Conservation (phyloP, 2,797 vertebrate species). For the Bufotes viridis region DNA sequence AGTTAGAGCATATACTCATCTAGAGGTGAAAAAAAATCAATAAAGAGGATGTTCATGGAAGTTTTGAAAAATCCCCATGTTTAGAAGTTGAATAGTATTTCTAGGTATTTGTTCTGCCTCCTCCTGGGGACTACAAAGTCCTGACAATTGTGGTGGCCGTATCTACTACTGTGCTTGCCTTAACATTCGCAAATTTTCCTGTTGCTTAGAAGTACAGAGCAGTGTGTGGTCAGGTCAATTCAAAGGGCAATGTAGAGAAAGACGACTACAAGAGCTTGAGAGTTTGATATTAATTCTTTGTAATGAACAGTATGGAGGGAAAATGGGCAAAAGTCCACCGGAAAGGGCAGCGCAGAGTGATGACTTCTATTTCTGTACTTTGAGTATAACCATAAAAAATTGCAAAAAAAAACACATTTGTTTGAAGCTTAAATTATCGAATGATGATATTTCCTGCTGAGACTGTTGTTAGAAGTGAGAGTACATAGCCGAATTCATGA, state of each 20-base stretch:
- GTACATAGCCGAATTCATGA: not conserved
- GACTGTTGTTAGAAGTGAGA: not conserved
- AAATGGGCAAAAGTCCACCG: not conserved
- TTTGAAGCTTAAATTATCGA: conserved; percentile 1
- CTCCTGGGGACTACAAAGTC: conserved; percentile 9
- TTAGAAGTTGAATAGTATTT: conserved; percentile 1
- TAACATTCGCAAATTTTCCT: conserved; percentile 16
- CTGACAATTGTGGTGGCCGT: not conserved
- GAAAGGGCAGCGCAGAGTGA: conserved; percentile 25
- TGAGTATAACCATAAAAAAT: not conserved
- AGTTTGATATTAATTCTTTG: conserved; percentile 52
- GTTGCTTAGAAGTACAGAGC: conserved; percentile 1
- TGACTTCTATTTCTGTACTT: not conserved
- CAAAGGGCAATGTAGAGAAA: conserved; percentile 11
- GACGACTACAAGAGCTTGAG: not conserved
- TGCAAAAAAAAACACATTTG: not conserved
- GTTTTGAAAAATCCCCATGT: not conserved
- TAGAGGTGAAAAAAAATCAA: not conserved
- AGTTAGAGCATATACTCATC: not conserved
- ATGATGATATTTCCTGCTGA: not conserved
- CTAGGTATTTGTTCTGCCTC: conserved; percentile 12
- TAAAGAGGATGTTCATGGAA: not conserved
- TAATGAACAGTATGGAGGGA: conserved; percentile 18
- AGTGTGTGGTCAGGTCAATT: conserved; percentile 12
- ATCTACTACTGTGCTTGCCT: not conserved